Evolutionary conservation across 1,140 invertebrate genomes (phyloP), one percentile per base, ranked within the genome.

Genomic region (Druon quercuslanigerum): DNA sequence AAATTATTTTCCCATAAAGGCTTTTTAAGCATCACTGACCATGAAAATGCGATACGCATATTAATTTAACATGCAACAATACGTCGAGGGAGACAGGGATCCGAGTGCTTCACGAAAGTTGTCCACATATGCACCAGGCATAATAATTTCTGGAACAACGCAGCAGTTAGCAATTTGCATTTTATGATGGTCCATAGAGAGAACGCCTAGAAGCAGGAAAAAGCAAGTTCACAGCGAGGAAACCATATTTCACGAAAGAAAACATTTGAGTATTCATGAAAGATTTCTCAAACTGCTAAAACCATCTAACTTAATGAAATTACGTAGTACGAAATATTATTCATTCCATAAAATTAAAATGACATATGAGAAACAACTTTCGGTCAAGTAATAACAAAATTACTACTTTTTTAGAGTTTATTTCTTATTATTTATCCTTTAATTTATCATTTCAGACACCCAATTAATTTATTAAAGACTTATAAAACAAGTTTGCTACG

Each of bases 91-190:
- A 33, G 57, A 60, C 20, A 46, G 60, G 60, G 20, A 66, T 66
- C 25, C 33, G 57, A 19, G 33, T 54, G n/a, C 52, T 19, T 66
- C 57, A 60, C 57, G 19, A 60, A 60, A 60, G 57, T 60, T 40
- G 60, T 66, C 60, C 60, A 66, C 60, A 66, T 66, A 66, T 66
- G 60, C 60, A 66, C 60, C 71, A 66, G 73, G 73, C 74, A 72
- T 77, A 81, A 79, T 81, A 78, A 79, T 79, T 78, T 79, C 74
- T 73, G 50, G 72, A 79, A 76, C 75, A 76, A 56, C 50, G 70
- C 33, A 19, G 74, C 76, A 79, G 75, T 75, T 80, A 78, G 78
- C 78, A 80, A 80, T 83, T 80, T 84, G 79, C 80, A 84, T 82
- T 84, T 84, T 80, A 82, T 71, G 75, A 80, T 57, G 72, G 71